Evolutionary conservation across 2,113 vertebrate species (phyloP).

Genomic region (Erpornis zantholeuca): DNA sequence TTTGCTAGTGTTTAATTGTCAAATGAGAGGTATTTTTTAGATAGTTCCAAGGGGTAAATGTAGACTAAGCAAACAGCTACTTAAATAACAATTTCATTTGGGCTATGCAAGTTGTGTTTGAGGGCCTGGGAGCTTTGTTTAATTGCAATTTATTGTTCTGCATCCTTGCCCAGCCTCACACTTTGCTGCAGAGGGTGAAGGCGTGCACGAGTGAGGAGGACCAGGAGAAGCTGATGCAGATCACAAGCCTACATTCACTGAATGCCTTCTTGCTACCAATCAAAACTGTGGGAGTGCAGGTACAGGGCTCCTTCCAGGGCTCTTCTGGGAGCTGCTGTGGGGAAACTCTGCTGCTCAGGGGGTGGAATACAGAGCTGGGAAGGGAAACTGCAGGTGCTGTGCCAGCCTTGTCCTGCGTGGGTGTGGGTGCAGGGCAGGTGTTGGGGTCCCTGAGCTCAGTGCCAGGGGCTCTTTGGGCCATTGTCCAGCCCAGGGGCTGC

Average conservation of each 20-base stretch:
- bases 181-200: conserved; percentile 94
- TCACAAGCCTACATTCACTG: conserved; percentile 97
- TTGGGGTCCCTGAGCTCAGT: background rate
- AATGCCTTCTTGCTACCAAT: conserved; percentile 98
- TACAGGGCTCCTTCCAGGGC: conserved; percentile 21
- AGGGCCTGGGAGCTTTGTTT: background rate
- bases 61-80: background rate
- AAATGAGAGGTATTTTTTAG: background rate
- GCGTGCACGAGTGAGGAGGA: conserved; percentile 95
- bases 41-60: background rate
- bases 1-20: background rate
- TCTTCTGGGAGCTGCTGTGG: background rate
- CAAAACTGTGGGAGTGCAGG: conserved; percentile 98
- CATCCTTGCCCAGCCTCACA: conserved; percentile 83
- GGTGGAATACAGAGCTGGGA: background rate
- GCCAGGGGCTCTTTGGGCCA: background rate
- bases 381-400: background rate
- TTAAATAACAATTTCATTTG: background rate
- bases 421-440: background rate
- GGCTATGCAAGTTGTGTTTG: background rate
- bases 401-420: background rate
- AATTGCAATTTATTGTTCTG: background rate
- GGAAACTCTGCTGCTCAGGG: background rate
- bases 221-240: conserved; percentile 97
- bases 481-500: background rate